Percentiles rank a stretch among this genome's conserved stretches.
Conservation (phyloP, 1,140 invertebrate species). For the Polypedilum vanderplanki region DNA sequence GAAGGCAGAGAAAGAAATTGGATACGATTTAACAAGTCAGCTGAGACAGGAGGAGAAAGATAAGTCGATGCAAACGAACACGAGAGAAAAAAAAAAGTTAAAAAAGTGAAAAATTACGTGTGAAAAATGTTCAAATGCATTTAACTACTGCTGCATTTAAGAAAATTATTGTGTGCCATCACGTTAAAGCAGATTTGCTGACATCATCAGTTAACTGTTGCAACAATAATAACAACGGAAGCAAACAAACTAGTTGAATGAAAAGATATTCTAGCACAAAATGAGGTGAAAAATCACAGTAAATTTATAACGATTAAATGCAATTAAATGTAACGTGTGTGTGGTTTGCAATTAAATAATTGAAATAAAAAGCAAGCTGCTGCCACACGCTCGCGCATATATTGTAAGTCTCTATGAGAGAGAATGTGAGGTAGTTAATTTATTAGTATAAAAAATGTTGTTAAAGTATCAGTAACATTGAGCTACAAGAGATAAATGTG, state of each 20-base stretch:
- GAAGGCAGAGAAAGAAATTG: conserved; percentile 2
- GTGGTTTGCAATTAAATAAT: too few species aligned
- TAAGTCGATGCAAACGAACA: neutral
- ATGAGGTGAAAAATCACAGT: too few species aligned
- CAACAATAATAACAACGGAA: neutral
- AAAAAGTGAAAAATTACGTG: conserved; percentile 29
- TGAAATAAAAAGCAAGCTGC: too few species aligned
- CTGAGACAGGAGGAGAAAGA: neutral
- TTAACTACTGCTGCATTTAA: neutral
- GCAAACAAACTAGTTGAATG: too few species aligned
- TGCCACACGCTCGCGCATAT: too few species aligned
- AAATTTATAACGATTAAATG: neutral
- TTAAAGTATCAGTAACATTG: too few species aligned
- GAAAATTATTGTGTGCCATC: conserved; percentile 4
- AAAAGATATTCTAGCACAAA: too few species aligned
- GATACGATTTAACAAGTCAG: conserved; percentile 28
- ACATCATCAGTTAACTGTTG: neutral
- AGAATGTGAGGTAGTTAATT: too few species aligned
- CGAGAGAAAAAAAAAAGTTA: neutral
- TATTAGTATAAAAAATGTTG: too few species aligned
- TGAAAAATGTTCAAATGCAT: conserved; percentile 23
- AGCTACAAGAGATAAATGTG: neutral
- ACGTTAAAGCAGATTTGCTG: conserved; percentile 9
- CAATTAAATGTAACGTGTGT: neutral
- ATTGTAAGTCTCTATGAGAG: too few species aligned